Percentiles rank a stretch among this genome's conserved stretches.
These are phyloP conservation scores for Tachina fera DNA, from an alignment of 2,888 invertebrate genomes.

Conservation along the genomic window DNA sequence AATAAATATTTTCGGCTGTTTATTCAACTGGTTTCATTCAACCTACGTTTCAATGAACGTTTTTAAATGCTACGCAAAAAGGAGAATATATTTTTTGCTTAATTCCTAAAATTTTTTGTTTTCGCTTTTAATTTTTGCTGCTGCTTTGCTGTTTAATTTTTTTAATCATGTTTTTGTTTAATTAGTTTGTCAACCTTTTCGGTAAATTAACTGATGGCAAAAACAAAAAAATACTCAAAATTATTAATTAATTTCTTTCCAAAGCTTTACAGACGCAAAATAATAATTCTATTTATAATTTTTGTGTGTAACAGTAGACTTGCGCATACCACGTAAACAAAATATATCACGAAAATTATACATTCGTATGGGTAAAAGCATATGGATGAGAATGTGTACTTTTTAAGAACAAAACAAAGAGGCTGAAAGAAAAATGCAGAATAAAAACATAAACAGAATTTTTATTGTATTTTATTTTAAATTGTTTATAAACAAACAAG, in stretches of 20 bases:
- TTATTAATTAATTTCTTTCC: constrained; percentile 13
- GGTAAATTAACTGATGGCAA: constrained; percentile 13
- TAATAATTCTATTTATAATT: constrained; percentile 63
- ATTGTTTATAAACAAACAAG: constrained; percentile 66
- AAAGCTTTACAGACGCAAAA: constrained; percentile 13
- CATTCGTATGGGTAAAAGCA: neutral
- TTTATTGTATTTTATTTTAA: constrained; percentile 10
- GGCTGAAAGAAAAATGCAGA: constrained; percentile 16
- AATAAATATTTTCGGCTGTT: neutral
- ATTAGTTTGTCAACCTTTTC: constrained; percentile 53
- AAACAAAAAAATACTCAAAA: neutral
- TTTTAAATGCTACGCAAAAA: constrained; percentile 48
- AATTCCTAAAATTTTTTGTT: constrained; percentile 12
- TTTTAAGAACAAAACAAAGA: constrained; percentile 13
- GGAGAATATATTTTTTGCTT: neutral
- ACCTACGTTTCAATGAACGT: constrained; percentile 1
- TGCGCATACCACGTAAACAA: constrained; percentile 55
- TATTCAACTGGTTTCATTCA: constrained; percentile 52
- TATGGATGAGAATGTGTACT: neutral
- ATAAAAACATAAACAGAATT: constrained; percentile 38
- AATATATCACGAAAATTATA: constrained; percentile 21
- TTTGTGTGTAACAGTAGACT: constrained; percentile 51
- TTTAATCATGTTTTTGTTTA: constrained; percentile 15
- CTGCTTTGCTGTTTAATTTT: constrained; percentile 17
- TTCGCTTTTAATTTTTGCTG: constrained; percentile 24